phyloP scores from a whole-genome alignment of 1,140 invertebrate genomes.

The Anoplophora glabripennis region DNA sequence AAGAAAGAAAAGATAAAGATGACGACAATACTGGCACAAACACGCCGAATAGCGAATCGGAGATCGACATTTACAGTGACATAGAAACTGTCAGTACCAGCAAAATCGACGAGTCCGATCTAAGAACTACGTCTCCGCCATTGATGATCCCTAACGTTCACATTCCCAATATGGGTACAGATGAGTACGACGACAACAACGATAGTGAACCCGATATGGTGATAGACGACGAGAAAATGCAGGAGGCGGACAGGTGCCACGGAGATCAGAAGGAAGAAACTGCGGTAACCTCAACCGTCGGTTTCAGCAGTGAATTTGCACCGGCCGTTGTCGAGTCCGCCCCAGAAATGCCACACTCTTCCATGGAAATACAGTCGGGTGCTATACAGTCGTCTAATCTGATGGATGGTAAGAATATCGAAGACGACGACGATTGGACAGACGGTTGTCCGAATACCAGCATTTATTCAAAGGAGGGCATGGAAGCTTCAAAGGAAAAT shows the following conservation, averaged over 20 bases:
- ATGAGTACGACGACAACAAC: conserved; percentile 57
- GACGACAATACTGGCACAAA: conserved; percentile 15
- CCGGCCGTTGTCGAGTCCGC: background rate
- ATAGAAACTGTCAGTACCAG: conserved; percentile 51
- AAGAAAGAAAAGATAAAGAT: conserved; percentile 17
- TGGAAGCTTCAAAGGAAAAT: conserved; percentile 26
- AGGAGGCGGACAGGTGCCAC: conserved; percentile 6
- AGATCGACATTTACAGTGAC: conserved; percentile 57
- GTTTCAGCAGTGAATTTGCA: conserved; percentile 1
- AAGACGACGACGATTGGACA: conserved; percentile 8
- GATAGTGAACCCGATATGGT: conserved; percentile 64
- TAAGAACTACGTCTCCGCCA: conserved; percentile 48
- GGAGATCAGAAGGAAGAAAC: conserved; percentile 23
- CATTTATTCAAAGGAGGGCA: conserved; percentile 22
- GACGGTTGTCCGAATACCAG: conserved; percentile 27
- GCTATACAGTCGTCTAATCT: conserved; percentile 10
- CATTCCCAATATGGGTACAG: conserved; percentile 17
- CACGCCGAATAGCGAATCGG: conserved; percentile 46
- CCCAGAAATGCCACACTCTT: background rate
- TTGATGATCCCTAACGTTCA: conserved; percentile 7
- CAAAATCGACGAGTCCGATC: conserved; percentile 25
- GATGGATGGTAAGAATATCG: conserved; percentile 10
- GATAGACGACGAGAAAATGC: conserved; percentile 57
- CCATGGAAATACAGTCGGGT: conserved; percentile 10
- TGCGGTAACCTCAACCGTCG: conserved; percentile 26